These are phyloP conservation scores for Perca flavescens DNA, from an alignment of 2,113 vertebrate genomes.

Conservation along the genomic window DNA sequence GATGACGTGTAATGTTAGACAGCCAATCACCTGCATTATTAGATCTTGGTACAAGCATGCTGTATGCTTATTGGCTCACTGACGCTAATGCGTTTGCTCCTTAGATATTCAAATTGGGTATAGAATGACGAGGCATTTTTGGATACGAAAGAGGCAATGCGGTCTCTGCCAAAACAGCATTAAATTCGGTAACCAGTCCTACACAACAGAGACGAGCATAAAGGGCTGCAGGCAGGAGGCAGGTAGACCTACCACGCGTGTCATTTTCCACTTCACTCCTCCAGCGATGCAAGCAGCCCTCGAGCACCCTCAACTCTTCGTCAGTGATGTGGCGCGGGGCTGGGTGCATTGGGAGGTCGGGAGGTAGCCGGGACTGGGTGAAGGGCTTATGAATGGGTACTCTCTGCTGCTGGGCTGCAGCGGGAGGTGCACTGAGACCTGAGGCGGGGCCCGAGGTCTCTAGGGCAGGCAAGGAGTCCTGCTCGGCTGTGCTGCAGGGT, in stretches of 20 bases:
- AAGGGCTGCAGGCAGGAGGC: not conserved
- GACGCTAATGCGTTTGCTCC: too few species aligned
- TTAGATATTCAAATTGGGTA: too few species aligned
- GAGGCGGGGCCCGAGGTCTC: constrained; percentile 84
- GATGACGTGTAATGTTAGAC: too few species aligned
- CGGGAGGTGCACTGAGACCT: constrained; percentile 79
- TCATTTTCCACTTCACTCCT: constrained; percentile 98
- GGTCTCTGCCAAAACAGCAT: too few species aligned
- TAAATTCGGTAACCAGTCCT: too few species aligned
- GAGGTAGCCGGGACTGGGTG: constrained; percentile 95
- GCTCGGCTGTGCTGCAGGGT: constrained; percentile 87
- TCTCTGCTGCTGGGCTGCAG: constrained; percentile 84
- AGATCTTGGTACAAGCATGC: too few species aligned
- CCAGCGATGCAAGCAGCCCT: constrained; percentile 97
- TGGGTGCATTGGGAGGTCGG: constrained; percentile 96
- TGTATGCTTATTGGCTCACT: too few species aligned
- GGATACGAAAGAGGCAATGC: too few species aligned
- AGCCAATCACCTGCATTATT: too few species aligned
- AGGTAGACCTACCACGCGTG: constrained; percentile 87
- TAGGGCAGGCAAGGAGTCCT: constrained; percentile 81
- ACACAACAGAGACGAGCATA: not conserved
- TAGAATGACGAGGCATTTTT: too few species aligned
- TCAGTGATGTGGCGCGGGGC: constrained; percentile 96
- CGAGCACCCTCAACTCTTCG: constrained; percentile 94
- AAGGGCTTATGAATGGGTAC: constrained; percentile 95